Evolutionary conservation across 2,797 vertebrate genomes (phyloP).

Genomic region (Pogonophryne albipinna): DNA sequence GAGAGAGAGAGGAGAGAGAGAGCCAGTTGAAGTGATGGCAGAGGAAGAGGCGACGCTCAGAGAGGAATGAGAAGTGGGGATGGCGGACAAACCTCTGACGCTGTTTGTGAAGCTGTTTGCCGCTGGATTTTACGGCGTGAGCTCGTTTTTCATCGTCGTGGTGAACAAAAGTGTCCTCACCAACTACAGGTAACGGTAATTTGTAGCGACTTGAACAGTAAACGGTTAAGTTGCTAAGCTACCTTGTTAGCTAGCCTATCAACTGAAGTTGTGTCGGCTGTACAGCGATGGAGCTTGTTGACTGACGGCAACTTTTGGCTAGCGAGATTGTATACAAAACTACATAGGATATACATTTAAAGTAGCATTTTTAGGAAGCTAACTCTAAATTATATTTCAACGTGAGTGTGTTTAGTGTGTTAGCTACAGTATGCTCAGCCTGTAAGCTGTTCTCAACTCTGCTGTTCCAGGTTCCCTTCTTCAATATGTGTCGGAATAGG

Average conservation of each 20-base stretch:
- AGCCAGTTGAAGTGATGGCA: conserved; percentile 59
- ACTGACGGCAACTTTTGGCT: conserved; percentile 43
- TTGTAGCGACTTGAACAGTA: not conserved
- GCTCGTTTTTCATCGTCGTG: conserved; percentile 95
- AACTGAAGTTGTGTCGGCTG: conserved; percentile 41
- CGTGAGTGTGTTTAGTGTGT: not conserved
- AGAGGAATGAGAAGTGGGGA: conserved; percentile 85
- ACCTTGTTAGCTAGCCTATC: conserved; percentile 55
- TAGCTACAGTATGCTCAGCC: not conserved
- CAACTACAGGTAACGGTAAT: conserved; percentile 88
- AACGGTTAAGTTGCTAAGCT: not conserved
- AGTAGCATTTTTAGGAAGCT: not conserved
- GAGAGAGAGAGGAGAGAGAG: not conserved
- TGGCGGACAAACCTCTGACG: conserved; percentile 91
- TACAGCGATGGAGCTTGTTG: not conserved
- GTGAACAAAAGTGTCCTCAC: conserved; percentile 97
- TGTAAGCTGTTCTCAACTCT: conserved; percentile 18
- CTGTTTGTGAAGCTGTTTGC: conserved; percentile 90
- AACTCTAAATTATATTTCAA: not conserved
- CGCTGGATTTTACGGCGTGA: conserved; percentile 93
- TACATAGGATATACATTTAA: not conserved
- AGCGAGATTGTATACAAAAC: not conserved
- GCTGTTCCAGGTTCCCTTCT: conserved; percentile 91
- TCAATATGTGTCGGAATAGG: conserved; percentile 97
- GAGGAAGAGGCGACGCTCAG: conserved; percentile 43